These are phyloP conservation scores for Ceratina calcarata DNA, from an alignment of 1,140 invertebrate genomes.

Conservation along the genomic window DNA sequence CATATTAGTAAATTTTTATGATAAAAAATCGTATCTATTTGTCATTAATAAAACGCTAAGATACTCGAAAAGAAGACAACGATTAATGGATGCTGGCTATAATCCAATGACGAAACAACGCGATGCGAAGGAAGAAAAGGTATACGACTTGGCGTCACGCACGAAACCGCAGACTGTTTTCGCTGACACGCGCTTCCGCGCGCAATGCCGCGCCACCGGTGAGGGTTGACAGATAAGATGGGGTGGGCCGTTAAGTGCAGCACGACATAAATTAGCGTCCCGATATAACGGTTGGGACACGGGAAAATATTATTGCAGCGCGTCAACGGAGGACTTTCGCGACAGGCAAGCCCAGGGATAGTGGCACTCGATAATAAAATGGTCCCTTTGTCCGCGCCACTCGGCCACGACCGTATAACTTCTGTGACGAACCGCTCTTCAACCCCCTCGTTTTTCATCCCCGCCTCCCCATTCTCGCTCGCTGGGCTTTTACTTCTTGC, in stretches of 20 bases:
- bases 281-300: slow-evolving; percentile 54
- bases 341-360: slow-evolving; percentile 23
- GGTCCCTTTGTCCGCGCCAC: slow-evolving; percentile 61
- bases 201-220: neutral
- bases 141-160: neutral
- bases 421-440: slow-evolving; percentile 48
- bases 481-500: neutral
- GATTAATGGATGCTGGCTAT: neutral
- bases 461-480: neutral
- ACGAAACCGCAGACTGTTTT: neutral
- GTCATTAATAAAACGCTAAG: too few relatives aligned
- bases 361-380: slow-evolving; percentile 71
- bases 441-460: slow-evolving; percentile 41
- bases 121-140: neutral
- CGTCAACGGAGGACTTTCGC: slow-evolving; percentile 32
- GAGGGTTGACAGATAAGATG: slow-evolving; percentile 25
- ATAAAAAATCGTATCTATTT: too few relatives aligned
- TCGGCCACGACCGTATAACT: slow-evolving; percentile 41
- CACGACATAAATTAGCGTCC: slow-evolving; percentile 66
- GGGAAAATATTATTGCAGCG: slow-evolving; percentile 70
- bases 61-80: too few relatives aligned
- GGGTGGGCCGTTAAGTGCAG: slow-evolving; percentile 39
- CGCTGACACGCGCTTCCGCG: slow-evolving; percentile 13
- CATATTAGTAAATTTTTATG: too few relatives aligned
- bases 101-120: slow-evolving; percentile 14